Evolutionary conservation across 2,113 vertebrate species (phyloP), one percentile per base, ranked within the genome.

Genomic region (Aldabrachelys gigantea): DNA sequence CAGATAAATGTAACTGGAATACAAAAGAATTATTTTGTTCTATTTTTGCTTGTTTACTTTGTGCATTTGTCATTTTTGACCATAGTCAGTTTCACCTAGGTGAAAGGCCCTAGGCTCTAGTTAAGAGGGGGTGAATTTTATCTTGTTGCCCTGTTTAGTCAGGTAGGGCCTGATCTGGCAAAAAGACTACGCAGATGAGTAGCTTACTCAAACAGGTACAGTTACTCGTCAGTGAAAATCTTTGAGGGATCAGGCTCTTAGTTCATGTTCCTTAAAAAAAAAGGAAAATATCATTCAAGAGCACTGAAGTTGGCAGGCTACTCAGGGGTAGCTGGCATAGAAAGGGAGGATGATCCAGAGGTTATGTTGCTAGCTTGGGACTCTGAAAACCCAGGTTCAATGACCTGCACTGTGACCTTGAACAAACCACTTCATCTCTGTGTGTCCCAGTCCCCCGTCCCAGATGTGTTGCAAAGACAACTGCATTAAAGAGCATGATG

Each of bases 401-500:
- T 0, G 11, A 49, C 62, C 31, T n/a, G 31, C 13, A 65, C 31
- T 35, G 31, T 59, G 16, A 65, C 89, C 83, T 93, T 85, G 69
- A 95, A 80, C 16, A 86, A 80, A 78, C 29, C 62, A 65, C 31
- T n/a, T 65, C 62, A 65, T 35, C 78, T 75, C 10, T 38, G 24
- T 65, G 62, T 25, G 47, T 24, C 86, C 92, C 25, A 16, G 47
- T 53, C 44, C 65, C 59, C 50, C 16, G 24, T 8, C 80, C 52
- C 69, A 50, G 4, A 11, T 31, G 0, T 75, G 65, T 83, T 52
- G 72, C 38, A 79, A 93, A 57, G 80, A 79, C 6, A 72, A 49
- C 19, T 17, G 11, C 82, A 89, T 90, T 57, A n/a, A 89, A 93
- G 89, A 92, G 84, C 93, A 84, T 75, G 84, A 84, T 86, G 75